These are phyloP conservation scores for Pachycephus smyrnensis DNA, from an alignment of 2,888 invertebrate genomes.

Conservation along the genomic window DNA sequence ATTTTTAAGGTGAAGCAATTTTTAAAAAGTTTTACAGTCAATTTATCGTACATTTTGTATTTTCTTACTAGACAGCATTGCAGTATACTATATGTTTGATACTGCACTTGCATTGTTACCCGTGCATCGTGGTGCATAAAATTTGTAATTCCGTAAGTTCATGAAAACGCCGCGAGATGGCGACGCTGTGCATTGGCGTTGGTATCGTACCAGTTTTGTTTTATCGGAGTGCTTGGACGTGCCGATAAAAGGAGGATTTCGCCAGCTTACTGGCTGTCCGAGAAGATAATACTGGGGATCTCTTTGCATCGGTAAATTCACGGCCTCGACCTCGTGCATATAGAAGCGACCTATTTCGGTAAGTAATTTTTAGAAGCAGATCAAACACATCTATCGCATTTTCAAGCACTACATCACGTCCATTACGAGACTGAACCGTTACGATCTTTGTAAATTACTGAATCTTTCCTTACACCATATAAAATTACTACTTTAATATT, in stretches of 20 bases:
- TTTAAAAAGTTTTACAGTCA: background rate
- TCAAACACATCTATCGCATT: background rate
- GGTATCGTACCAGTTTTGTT: conserved; percentile 3
- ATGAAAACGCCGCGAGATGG: background rate
- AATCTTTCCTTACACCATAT: background rate
- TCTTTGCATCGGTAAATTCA: conserved; percentile 7
- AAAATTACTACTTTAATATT: background rate
- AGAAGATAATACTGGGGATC: conserved; percentile 15
- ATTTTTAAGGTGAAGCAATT: background rate
- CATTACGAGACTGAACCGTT: background rate
- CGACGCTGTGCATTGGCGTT: background rate
- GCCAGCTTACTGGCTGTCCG: conserved; percentile 15
- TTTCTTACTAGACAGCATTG: background rate
- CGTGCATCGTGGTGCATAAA: background rate
- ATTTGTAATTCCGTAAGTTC: background rate
- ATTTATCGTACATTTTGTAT: background rate
- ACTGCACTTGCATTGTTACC: background rate
- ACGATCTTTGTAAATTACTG: background rate
- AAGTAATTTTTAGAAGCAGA: background rate
- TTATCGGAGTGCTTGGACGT: conserved; percentile 8
- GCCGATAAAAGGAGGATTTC: conserved; percentile 18
- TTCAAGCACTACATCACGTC: background rate
- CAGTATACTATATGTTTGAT: background rate
- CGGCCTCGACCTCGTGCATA: conserved; percentile 3
- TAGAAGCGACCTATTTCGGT: background rate